phyloP scores from a whole-genome alignment of 2,113 vertebrate genomes.

The Leptosomus discolor region DNA sequence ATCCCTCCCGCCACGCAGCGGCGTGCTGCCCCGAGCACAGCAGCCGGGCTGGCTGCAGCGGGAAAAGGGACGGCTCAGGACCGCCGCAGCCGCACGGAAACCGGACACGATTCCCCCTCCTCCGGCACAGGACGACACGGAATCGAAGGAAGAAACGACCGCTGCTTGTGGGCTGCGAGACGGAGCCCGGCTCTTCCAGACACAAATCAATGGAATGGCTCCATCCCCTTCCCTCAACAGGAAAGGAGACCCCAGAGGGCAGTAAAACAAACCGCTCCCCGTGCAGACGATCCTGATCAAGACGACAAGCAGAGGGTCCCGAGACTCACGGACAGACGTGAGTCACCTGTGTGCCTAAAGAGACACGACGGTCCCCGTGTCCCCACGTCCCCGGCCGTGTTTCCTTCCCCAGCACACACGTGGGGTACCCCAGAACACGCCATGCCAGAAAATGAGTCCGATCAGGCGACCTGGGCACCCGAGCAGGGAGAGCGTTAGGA shows the following conservation, averaged over 20 bases:
- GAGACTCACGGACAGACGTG: neutral
- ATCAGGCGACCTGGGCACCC: neutral
- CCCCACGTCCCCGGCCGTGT: neutral
- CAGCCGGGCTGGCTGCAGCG: neutral
- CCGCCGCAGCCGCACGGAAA: neutral
- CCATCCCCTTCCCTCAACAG: neutral
- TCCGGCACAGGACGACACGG: accelerated
- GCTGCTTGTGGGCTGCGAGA: neutral
- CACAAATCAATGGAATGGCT: neutral
- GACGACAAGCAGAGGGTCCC: neutral
- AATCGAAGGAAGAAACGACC: neutral
- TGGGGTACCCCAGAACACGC: neutral
- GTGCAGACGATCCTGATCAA: neutral
- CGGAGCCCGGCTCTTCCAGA: neutral
- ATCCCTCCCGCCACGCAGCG: conserved; percentile 32
- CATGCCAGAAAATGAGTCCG: neutral
- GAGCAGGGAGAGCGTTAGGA: neutral
- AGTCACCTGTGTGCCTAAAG: neutral
- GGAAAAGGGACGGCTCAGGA: neutral
- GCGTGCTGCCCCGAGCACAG: neutral
- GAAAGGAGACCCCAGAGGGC: neutral
- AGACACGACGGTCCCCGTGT: neutral
- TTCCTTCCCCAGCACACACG: neutral
- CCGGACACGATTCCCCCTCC: neutral
- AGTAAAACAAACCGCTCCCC: neutral